Conservation (phyloP, 2,888 invertebrate species). For the Allygus modestus region DNA sequence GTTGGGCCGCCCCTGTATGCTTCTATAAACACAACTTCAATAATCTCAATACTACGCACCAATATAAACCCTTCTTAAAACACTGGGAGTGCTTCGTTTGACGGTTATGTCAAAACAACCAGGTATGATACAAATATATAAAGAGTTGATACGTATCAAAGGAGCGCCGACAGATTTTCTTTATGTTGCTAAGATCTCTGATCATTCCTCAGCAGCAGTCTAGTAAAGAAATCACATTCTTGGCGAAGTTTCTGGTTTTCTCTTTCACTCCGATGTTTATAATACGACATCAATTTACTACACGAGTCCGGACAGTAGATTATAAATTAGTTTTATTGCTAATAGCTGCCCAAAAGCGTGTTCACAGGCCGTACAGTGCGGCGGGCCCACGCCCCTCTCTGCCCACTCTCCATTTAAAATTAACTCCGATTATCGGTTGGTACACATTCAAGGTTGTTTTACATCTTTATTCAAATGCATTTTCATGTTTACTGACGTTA, state of each 20-base stretch:
- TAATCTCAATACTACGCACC: no score
- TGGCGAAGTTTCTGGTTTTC: slow-evolving; percentile 2
- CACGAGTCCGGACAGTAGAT: background rate
- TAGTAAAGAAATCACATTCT: slow-evolving; percentile 1
- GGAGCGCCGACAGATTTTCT: background rate
- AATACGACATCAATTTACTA: slow-evolving; percentile 1
- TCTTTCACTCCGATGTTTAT: background rate
- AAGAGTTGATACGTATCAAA: background rate
- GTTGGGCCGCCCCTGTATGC: no score
- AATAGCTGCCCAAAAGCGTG: background rate
- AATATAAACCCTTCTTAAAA: no score
- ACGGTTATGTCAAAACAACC: no score
- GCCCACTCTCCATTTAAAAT: slow-evolving; percentile 45
- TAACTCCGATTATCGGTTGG: slow-evolving; percentile 30
- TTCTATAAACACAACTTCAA: no score
- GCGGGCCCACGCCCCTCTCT: slow-evolving; percentile 21
- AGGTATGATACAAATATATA: no score
- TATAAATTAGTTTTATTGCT: slow-evolving; percentile 6
- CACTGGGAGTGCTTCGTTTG: no score
- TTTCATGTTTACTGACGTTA: slow-evolving; percentile 45
- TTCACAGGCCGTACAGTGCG: background rate
- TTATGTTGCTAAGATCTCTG: no score
- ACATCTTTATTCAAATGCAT: slow-evolving; percentile 58
- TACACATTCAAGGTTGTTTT: slow-evolving; percentile 54
- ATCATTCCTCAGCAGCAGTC: background rate